A percentile compares a stretch with the other conserved stretches of the same genome.
phyloP scores from a whole-genome alignment of 1,140 invertebrate genomes.

The Meloidogyne hapla region DNA sequence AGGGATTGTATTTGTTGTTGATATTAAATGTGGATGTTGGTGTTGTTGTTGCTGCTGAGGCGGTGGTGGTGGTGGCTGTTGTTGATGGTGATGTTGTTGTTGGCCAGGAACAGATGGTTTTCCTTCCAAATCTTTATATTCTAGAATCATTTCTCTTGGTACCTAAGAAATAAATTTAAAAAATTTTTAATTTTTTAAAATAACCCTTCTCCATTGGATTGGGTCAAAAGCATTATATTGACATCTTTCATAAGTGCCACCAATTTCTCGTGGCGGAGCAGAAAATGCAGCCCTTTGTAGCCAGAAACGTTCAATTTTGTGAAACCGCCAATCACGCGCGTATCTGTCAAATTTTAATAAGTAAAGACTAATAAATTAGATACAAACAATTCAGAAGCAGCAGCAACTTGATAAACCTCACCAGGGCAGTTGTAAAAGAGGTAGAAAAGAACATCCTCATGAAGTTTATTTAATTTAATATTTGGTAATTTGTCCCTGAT shows the following conservation, averaged over 20 bases:
- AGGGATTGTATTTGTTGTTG: conserved; percentile 3
- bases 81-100: conserved; percentile 15
- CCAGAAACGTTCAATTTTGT: conserved; percentile 98
- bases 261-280: conserved; percentile 74
- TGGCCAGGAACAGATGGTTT: conserved; percentile 38
- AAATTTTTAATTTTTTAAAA: conserved; percentile 23
- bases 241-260: conserved; percentile 88
- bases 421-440: conserved; percentile 98
- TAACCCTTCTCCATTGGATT: conserved; percentile 68
- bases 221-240: conserved; percentile 99
- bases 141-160: conserved; percentile 57
- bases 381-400: conserved; percentile 90
- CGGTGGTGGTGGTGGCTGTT: not conserved
- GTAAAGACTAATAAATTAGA: conserved; percentile 4
- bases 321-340: conserved; percentile 96
- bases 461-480: conserved; percentile 90
- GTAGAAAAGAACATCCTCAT: conserved; percentile 97
- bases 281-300: conserved; percentile 79
- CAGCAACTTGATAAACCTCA: conserved; percentile 92
- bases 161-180: conserved; percentile 38
- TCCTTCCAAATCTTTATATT: conserved; percentile 59
- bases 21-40: conserved; percentile 14
- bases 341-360: conserved; percentile 70
- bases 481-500: conserved; percentile 77
- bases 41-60: not conserved